phyloP scores from a whole-genome alignment of 2,113 vertebrate species.

The Saccopteryx leptura region DNA sequence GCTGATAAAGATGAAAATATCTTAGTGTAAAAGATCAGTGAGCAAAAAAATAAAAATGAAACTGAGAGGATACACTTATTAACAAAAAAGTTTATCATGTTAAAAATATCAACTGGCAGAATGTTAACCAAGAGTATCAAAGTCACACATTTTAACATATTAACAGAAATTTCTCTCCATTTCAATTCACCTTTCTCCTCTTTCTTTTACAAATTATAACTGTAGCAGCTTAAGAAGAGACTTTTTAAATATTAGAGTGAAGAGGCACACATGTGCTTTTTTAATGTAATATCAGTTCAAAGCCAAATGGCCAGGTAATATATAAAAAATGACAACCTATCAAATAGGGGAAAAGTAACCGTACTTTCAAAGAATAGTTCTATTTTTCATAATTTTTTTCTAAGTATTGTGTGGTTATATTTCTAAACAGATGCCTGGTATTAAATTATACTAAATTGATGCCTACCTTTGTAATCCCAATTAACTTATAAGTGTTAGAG shows the following conservation, averaged over 20 bases:
- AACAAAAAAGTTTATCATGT: slow-evolving; percentile 48
- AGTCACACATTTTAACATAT: slow-evolving; percentile 56
- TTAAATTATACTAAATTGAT: slow-evolving; percentile 38
- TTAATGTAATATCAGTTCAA: slow-evolving; percentile 52
- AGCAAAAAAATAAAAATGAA: slow-evolving; percentile 74
- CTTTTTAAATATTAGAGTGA: slow-evolving; percentile 45
- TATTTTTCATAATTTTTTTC: background rate
- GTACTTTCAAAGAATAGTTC: background rate
- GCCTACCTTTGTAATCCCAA: slow-evolving; percentile 28
- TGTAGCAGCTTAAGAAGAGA: slow-evolving; percentile 76
- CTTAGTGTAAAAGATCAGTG: slow-evolving; percentile 68
- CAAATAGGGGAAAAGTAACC: background rate
- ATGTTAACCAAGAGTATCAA: slow-evolving; percentile 61
- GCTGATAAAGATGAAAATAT: slow-evolving; percentile 73
- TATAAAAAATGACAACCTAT: background rate
- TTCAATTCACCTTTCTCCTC: slow-evolving; percentile 37
- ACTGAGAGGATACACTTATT: slow-evolving; percentile 59
- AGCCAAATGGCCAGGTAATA: slow-evolving; percentile 17
- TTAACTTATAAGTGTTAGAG: slow-evolving; percentile 36
- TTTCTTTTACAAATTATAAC: slow-evolving; percentile 62
- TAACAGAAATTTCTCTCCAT: slow-evolving; percentile 52
- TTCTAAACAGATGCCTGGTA: slow-evolving; percentile 43
- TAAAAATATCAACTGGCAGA: slow-evolving; percentile 65
- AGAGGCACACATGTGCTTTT: slow-evolving; percentile 36
- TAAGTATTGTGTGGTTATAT: slow-evolving; percentile 20